Base-by-base conservation (phyloP, 2,113 vertebrate genomes). In the Dromaius novaehollandiae region DNA sequence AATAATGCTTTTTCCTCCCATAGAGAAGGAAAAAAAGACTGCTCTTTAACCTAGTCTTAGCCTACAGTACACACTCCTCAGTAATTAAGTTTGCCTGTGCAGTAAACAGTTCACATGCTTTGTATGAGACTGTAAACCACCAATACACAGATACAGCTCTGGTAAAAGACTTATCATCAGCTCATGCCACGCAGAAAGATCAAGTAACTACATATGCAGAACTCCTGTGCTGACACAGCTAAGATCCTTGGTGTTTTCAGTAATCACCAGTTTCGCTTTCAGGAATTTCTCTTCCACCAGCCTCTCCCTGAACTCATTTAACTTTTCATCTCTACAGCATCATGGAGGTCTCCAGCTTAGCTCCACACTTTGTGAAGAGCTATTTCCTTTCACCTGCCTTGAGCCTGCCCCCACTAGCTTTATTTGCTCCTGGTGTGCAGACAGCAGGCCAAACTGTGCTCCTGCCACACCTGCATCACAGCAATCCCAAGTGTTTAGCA, bases 201-300 rank as follows among this genome's bases (percentile, higher is more conserved):
- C 2, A 7, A 26, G 10, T 55, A 66, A 73, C n/a, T 3, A 26
- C 30, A 50, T 8, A 25, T 3, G 4, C 1, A 40, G 15, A 56
- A 61, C 50, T 10, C 44, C 7, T 19, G 36, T 8, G 26, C 82
- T 38, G n/a, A 44, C 26, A 25, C n/a, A 19, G 8, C n/a, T 61
- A 5, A 15, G 0, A 11, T 32, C 40, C 11, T 11, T 1, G 15
- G 0, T 1, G 8, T 3, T 55, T 50, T 34, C 0, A 2, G 11
- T 13, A 48, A 40, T 0, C 20, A 32, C 26, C 34, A 13, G 44
- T 7, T 22, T 26, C 13, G 15, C 13, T 13, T 26, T 0, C 1
- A 2, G 34, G 34, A 6, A n/a, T 34, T 89, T 25, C 38, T 64
- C 3, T 26, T 34, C 15, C 48, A 25, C 18, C 51, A 58, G 65